A percentile compares a stretch with the other conserved stretches of the same genome.
These are phyloP conservation scores for Pteromalus puparum DNA, from an alignment of 1,140 invertebrate species.

Conservation along the genomic window DNA sequence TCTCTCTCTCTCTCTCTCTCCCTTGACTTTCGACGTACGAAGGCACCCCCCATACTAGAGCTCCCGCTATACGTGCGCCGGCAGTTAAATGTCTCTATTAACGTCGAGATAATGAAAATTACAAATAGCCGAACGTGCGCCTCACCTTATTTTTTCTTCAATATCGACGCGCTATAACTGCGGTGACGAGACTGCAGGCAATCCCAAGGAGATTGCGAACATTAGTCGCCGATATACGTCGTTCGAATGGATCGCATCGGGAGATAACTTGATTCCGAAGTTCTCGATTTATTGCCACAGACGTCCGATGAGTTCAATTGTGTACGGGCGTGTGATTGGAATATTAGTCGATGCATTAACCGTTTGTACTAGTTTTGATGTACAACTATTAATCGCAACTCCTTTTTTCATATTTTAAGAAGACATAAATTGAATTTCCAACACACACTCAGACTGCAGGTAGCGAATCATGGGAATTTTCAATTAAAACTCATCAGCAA, in stretches of 20 bases:
- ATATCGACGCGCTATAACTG: not conserved
- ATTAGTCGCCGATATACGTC: not conserved
- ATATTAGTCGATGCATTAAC: constrained; percentile 22
- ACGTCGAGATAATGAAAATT: constrained; percentile 75
- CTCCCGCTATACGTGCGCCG: constrained; percentile 72
- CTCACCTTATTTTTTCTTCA: constrained; percentile 23
- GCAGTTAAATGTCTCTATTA: constrained; percentile 72
- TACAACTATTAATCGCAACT: not conserved
- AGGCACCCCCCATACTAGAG: constrained; percentile 64
- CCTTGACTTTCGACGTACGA: constrained; percentile 45
- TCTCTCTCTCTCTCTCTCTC: not conserved
- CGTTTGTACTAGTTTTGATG: not conserved
- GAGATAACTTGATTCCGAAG: constrained; percentile 2
- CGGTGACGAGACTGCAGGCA: not conserved
- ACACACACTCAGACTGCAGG: not conserved
- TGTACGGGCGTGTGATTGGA: not conserved
- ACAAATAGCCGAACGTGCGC: constrained; percentile 70
- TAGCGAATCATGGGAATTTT: not conserved
- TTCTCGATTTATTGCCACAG: constrained; percentile 18
- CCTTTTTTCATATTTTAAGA: no score
- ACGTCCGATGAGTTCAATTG: not conserved
- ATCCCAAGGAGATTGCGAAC: constrained; percentile 11
- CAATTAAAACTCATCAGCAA: constrained; percentile 34
- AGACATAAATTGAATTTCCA: no score
- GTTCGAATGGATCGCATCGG: not conserved